These are phyloP conservation scores for Nyleta sp. DNA, from an alignment of 2,888 invertebrate genomes.

Conservation along the genomic window DNA sequence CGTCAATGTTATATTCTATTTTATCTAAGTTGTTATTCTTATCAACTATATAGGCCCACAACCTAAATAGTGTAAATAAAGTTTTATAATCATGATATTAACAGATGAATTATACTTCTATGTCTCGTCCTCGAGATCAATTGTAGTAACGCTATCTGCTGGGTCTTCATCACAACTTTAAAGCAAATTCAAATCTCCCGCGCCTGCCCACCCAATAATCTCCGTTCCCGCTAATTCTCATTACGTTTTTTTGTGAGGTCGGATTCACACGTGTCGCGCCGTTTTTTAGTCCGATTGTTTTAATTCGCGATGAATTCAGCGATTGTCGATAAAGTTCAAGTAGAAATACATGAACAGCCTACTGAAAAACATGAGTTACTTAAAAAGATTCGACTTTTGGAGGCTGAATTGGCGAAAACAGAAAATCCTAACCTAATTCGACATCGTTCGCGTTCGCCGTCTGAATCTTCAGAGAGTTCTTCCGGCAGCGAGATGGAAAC, in stretches of 20 bases:
- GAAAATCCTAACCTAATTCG: neutral
- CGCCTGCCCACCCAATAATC: neutral
- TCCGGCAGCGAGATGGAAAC: too few relatives aligned
- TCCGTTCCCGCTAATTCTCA: slow-evolving; percentile 1
- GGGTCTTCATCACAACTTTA: slow-evolving; percentile 9
- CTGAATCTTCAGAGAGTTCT: too few relatives aligned
- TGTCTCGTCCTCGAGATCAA: slow-evolving; percentile 13
- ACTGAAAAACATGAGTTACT: neutral
- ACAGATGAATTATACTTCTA: slow-evolving; percentile 5
- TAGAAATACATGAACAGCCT: neutral
- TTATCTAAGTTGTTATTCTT: too few relatives aligned
- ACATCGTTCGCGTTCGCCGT: neutral
- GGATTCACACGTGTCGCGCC: neutral
- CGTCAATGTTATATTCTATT: too few relatives aligned
- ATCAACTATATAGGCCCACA: too few relatives aligned
- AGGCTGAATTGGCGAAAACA: neutral
- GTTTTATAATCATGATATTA: too few relatives aligned
- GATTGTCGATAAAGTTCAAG: neutral
- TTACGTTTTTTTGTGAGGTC: slow-evolving; percentile 23
- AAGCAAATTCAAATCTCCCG: slow-evolving; percentile 8
- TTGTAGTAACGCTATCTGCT: slow-evolving; percentile 9
- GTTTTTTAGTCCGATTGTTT: neutral
- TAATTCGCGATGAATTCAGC: neutral
- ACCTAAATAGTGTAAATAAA: too few relatives aligned
- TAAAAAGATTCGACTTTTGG: neutral